Conservation (phyloP, 2,888 invertebrate genomes). For the Trachelus troglodyta region DNA sequence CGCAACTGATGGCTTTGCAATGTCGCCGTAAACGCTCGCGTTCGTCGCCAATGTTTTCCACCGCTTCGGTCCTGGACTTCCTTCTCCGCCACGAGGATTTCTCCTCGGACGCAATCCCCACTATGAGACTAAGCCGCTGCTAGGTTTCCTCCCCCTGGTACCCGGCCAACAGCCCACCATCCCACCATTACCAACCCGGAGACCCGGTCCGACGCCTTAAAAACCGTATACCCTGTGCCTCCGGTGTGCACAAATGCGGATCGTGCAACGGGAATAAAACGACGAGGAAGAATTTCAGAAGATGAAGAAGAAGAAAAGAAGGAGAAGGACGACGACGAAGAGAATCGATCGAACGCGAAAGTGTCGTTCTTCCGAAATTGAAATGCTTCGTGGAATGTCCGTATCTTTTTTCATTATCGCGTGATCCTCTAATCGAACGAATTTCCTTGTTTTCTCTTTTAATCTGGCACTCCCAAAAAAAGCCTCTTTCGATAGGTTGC, state of each 20-base stretch:
- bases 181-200: constrained; percentile 1
- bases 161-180: not conserved
- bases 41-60: constrained; percentile 2
- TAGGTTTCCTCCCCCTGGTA: not conserved
- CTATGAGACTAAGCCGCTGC: constrained; percentile 1
- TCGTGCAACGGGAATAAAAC: not conserved
- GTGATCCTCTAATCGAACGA: not conserved
- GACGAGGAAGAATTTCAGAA: not conserved
- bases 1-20: not conserved
- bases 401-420: not conserved
- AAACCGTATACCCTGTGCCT: not conserved
- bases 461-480: not conserved
- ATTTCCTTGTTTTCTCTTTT: not conserved
- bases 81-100: constrained; percentile 4
- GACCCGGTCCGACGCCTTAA: not conserved
- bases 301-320: not conserved
- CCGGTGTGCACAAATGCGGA: not conserved
- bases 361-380: not conserved
- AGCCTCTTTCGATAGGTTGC: not conserved
- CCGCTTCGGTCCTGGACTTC: constrained; percentile 9
- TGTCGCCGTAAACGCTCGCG: constrained; percentile 2
- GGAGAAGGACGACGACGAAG: not conserved
- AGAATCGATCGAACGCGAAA: not conserved
- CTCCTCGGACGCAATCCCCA: constrained; percentile 12
- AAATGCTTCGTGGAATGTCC: not conserved